Conservation (phyloP, 1,140 invertebrate genomes). For the Tyrophagus putrescentiae region DNA sequence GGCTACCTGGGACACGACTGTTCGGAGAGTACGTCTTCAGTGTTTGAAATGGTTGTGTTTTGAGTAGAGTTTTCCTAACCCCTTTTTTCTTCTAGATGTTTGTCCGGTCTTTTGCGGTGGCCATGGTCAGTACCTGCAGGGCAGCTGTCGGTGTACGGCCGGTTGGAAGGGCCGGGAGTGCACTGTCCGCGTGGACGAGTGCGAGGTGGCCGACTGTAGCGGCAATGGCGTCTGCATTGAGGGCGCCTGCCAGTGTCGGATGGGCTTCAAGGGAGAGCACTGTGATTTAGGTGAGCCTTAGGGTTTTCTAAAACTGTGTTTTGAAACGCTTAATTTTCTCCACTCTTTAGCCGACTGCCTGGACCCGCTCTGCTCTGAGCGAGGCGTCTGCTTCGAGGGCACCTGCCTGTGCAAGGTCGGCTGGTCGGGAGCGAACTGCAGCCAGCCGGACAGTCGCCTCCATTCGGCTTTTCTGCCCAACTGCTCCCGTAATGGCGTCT, state of each 20-base stretch:
- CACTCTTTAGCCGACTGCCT: slow-evolving; percentile 78
- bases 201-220: slow-evolving; percentile 83
- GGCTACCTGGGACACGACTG: slow-evolving; percentile 96
- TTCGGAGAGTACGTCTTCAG: slow-evolving; percentile 69
- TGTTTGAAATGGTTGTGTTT: neutral
- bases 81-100: slow-evolving; percentile 46
- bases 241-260: slow-evolving; percentile 79
- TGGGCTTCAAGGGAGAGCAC: slow-evolving; percentile 61
- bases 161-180: slow-evolving; percentile 93
- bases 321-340: slow-evolving; percentile 15
- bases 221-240: slow-evolving; percentile 86
- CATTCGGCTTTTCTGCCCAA: slow-evolving; percentile 82
- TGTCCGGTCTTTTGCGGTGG: slow-evolving; percentile 90
- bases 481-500: slow-evolving; percentile 78
- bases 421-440: slow-evolving; percentile 83
- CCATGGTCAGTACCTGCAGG: slow-evolving; percentile 87
- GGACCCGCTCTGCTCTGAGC: slow-evolving; percentile 80
- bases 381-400: slow-evolving; percentile 88
- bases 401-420: slow-evolving; percentile 94
- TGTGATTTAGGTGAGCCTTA: too few relatives aligned
- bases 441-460: slow-evolving; percentile 76
- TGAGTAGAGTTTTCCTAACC: neutral
- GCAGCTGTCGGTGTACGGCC: slow-evolving; percentile 85
- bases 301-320: too few relatives aligned
- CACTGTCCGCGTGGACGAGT: slow-evolving; percentile 75